phyloP scores from a whole-genome alignment of 2,888 invertebrate genomes.

The Ectropis crepuscularia region DNA sequence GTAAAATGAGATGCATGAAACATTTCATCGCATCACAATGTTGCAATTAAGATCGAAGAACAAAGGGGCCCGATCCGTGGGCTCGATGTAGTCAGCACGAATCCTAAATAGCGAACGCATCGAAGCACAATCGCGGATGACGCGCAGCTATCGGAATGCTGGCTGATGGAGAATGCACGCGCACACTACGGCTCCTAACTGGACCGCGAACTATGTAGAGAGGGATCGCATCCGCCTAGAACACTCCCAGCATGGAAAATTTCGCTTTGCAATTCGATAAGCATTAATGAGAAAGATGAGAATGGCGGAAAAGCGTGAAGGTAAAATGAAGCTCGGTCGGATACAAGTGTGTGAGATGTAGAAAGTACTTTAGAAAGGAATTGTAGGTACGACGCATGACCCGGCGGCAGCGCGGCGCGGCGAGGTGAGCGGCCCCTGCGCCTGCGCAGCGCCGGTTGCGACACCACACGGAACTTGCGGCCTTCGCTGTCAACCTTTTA shows the following conservation, averaged over 20 bases:
- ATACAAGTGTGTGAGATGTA: conserved; percentile 69
- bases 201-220: conserved; percentile 57
- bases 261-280: conserved; percentile 61
- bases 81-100: conserved; percentile 54
- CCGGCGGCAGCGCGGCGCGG: conserved; percentile 48
- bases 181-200: conserved; percentile 61
- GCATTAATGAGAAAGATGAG: conserved; percentile 55
- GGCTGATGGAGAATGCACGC: conserved; percentile 74
- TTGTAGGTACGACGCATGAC: conserved; percentile 80
- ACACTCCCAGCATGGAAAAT: conserved; percentile 46
- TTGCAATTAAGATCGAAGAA: conserved; percentile 55
- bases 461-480: conserved; percentile 75
- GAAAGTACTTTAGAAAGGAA: conserved; percentile 84
- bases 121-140: conserved; percentile 69
- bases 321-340: conserved; percentile 57
- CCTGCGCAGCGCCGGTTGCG: conserved; percentile 65
- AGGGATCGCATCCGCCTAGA: conserved; percentile 58
- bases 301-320: conserved; percentile 64
- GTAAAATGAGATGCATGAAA: conserved; percentile 50
- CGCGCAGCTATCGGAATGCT: conserved; percentile 74
- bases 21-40: conserved; percentile 48
- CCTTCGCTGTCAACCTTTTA: conserved; percentile 81
- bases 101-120: conserved; percentile 65
- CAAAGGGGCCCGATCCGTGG: conserved; percentile 50
- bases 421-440: conserved; percentile 72